These are phyloP conservation scores for Pangasius krempfi DNA, from an alignment of 2,797 vertebrate species.

Conservation along the genomic window DNA sequence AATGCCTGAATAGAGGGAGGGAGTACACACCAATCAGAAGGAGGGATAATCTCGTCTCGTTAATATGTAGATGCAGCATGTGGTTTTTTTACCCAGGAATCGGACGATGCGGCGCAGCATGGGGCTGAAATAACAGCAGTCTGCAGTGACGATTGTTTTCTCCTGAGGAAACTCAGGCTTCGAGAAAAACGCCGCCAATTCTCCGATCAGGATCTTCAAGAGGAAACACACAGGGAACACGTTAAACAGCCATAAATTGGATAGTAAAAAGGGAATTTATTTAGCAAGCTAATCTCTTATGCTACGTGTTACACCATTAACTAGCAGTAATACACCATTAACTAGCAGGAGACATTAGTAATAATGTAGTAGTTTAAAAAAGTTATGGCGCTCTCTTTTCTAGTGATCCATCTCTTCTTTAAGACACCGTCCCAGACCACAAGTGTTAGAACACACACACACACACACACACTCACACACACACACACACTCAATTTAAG, in stretches of 20 bases:
- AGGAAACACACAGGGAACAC: not conserved
- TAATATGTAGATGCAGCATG: not conserved
- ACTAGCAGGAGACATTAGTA: too few species aligned
- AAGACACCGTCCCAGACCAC: too few species aligned
- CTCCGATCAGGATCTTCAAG: slow-evolving; percentile 85
- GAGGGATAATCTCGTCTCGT: not conserved
- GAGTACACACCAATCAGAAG: not conserved
- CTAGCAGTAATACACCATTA: too few species aligned
- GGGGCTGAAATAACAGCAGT: slow-evolving; percentile 91
- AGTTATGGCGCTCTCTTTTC: too few species aligned
- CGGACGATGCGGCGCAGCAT: slow-evolving; percentile 87
- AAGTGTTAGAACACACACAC: too few species aligned
- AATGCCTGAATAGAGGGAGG: slow-evolving; percentile 73
- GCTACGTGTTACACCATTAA: not conserved
- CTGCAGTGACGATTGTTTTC: slow-evolving; percentile 87
- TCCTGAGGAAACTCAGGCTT: slow-evolving; percentile 79
- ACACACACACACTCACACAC: not conserved
- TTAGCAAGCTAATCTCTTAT: not conserved
- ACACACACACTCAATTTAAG: not conserved
- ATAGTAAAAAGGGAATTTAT: not conserved
- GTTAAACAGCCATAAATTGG: not conserved
- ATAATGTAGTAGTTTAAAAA: too few species aligned
- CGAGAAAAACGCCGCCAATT: slow-evolving; percentile 83
- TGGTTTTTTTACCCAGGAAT: slow-evolving; percentile 79
- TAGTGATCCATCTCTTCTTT: too few species aligned